Evolutionary conservation across 2,797 vertebrate species (phyloP), one percentile per base, ranked within the genome.

Genomic region (Cynodonichthys magdalenae): DNA sequence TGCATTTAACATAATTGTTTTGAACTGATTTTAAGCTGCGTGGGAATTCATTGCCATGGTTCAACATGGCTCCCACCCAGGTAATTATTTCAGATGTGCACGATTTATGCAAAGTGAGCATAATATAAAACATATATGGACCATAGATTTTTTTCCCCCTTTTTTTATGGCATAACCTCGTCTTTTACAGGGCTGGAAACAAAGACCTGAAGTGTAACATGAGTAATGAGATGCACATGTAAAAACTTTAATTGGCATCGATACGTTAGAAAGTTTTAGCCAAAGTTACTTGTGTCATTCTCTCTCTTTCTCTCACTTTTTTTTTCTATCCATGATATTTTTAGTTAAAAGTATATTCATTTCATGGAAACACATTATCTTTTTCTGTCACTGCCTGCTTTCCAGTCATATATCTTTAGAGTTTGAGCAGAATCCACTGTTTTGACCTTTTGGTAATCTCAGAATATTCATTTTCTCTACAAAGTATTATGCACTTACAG

Each of bases 1-100:
- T 73, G 62, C 61, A 50, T 79, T 87, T 78, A 60, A 71, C 63
- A 81, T 74, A 81, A 85, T 74, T 83, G 61, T 60, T 75, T 71
- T 58, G 63, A 83, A 74, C 63, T 68, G 53, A 53, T 84, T 55
- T 76, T 53, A 71, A 68, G 44, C 68, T 74, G 63, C 59, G 72
- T 66, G 69, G 75, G 73, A 82, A 66, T 77, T 60, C 28, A 68
- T 69, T 69, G 51, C 83, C 53, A 55, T 58, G 14, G 52, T 69
- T 74, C 46, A 53, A 8, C 44, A 8, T 63, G 50, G 68, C 50
- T 73, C 59, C 54, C 63, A 70, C 64, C 59, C 53, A 77, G 71
- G 74, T 83, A 85, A 90, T 87, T 72, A 80, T 77, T 71, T 61
- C 53, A 74, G 66, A 15, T 8, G 1, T 12, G 41, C 12, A 2